Evolutionary conservation across 2,113 vertebrate genomes (phyloP).

Genomic region (Craseonycteris thonglongyai): DNA sequence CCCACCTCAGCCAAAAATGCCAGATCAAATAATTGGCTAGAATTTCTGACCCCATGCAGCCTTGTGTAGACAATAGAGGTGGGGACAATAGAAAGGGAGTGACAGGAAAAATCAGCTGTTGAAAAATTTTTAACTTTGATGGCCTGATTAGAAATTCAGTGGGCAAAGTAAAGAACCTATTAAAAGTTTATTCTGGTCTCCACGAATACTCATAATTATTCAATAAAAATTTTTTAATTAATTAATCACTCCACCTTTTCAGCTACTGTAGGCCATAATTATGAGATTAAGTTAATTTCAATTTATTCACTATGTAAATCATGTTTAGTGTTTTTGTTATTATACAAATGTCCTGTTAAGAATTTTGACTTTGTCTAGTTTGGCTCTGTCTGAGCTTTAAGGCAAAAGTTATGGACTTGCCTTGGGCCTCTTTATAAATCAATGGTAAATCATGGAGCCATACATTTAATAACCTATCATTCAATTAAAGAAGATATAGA

Average conservation of each 20-base stretch:
- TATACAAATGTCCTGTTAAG: not conserved
- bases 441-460: not conserved
- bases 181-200: not conserved
- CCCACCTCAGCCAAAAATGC: not conserved
- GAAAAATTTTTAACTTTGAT: not conserved
- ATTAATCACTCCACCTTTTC: not conserved
- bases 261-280: not conserved
- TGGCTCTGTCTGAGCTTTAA: not conserved
- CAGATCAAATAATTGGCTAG: not conserved
- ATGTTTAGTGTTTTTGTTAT: not conserved
- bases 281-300: not conserved
- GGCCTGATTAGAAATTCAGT: not conserved
- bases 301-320: not conserved
- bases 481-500: not conserved
- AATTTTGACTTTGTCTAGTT: not conserved
- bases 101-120: not conserved
- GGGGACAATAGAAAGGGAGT: not conserved
- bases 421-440: not conserved
- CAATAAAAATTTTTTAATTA: conserved; percentile 31
- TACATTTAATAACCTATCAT: not conserved
- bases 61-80: fast-evolving
- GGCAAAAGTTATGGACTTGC: not conserved
- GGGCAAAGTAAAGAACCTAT: not conserved
- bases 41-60: not conserved
- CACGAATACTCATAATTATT: not conserved